A percentile compares a stretch with the other conserved stretches of the same genome.
Conservation (phyloP, 2,113 vertebrate genomes). For the Colius striatus region DNA sequence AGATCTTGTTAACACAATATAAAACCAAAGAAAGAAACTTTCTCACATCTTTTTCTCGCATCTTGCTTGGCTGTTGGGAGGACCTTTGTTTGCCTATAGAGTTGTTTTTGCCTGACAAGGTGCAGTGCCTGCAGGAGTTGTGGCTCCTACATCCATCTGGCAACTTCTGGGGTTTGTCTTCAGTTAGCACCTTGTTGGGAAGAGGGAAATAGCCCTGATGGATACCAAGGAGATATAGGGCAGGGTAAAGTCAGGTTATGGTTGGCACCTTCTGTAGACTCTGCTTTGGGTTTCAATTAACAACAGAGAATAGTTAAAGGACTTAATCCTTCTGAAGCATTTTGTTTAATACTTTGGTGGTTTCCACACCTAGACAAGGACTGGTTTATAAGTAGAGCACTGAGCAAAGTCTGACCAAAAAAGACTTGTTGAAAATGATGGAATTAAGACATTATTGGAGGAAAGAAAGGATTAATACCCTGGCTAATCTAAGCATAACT, state of each 20-base stretch:
- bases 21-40: not conserved
- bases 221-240: not conserved
- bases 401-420: not conserved
- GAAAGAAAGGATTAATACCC: conserved; percentile 28
- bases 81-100: not conserved
- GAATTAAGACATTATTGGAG: conserved; percentile 32
- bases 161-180: not conserved
- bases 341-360: not conserved
- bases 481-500: conserved; percentile 63
- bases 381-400: not conserved
- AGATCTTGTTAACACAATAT: not conserved
- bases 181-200: not conserved
- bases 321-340: not conserved
- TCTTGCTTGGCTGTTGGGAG: not conserved
- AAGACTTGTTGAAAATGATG: not conserved
- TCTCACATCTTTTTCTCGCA: not conserved
- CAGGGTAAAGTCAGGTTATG: not conserved
- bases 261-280: not conserved
- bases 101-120: not conserved
- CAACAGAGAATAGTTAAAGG: not conserved
- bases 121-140: not conserved
- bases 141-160: not conserved
- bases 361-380: not conserved
- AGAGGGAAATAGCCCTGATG: not conserved
- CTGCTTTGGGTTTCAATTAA: not conserved